phyloP scores from a whole-genome alignment of 1,140 invertebrate genomes.

The Heliconius nattereri region DNA sequence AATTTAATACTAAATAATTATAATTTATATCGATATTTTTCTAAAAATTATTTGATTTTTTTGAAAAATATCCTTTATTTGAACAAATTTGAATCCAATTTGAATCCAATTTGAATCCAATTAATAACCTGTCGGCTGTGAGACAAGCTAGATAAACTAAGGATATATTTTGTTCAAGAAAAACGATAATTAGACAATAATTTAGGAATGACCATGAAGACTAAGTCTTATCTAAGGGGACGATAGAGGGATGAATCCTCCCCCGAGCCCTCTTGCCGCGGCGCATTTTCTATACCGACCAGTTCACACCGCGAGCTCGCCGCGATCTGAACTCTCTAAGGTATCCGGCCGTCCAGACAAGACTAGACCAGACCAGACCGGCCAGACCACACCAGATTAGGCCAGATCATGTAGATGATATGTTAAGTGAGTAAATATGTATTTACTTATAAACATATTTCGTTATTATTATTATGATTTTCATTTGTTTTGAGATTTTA shows the following conservation, averaged over 20 bases:
- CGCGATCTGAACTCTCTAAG: constrained; percentile 19
- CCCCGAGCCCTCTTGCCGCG: constrained; percentile 12
- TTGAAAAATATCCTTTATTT: too few relatives aligned
- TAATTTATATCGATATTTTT: too few relatives aligned
- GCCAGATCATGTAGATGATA: constrained; percentile 5
- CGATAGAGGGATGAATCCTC: constrained; percentile 1
- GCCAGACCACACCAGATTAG: neutral
- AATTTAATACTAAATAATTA: too few relatives aligned
- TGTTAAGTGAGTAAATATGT: constrained; percentile 7
- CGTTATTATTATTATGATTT: neutral
- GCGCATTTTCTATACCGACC: neutral
- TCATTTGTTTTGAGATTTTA: neutral
- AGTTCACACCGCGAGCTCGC: constrained; percentile 18
- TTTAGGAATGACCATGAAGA: neutral
- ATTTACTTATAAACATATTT: neutral
- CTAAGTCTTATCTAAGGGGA: neutral
- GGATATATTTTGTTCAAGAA: neutral
- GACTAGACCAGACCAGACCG: neutral
- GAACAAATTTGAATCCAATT: too few relatives aligned
- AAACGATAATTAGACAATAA: neutral
- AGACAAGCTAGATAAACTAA: too few relatives aligned
- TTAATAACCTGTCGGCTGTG: too few relatives aligned
- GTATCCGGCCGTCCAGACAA: constrained; percentile 3
- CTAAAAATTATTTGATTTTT: too few relatives aligned
- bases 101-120: too few relatives aligned